Evolutionary conservation across 35 echinoderm and acorn worm species (phyloP).

Genomic region (Stichopus chloronotus): DNA sequence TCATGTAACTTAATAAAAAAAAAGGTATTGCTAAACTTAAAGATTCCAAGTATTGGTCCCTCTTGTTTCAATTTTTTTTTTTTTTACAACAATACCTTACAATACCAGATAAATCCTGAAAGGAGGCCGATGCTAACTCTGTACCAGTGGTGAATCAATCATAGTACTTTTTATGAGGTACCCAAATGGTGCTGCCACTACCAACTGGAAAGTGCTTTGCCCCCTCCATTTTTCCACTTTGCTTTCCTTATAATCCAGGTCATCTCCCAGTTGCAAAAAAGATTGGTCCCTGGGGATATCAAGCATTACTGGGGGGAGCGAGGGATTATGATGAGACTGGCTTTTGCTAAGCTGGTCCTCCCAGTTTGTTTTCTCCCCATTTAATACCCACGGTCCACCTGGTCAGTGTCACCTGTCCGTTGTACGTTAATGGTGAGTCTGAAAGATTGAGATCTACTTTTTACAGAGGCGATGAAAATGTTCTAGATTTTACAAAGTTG

Average conservation of each 20-base stretch:
- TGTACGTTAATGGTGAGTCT: not conserved
- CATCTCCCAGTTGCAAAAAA: not conserved
- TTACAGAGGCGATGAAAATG: no score
- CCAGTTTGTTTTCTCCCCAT: not conserved
- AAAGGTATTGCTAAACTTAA: not conserved
- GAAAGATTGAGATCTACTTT: not conserved
- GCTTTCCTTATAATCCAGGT: not conserved
- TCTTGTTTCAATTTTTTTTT: not conserved
- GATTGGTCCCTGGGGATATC: not conserved
- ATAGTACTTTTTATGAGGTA: conserved; percentile 16
- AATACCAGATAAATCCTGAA: not conserved
- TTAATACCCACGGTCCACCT: conserved; percentile 10
- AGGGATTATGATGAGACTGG: no score
- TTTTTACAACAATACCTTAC: not conserved
- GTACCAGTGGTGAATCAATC: conserved; percentile 26
- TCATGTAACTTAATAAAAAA: not conserved
- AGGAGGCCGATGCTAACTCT: not conserved
- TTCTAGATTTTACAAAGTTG: no score
- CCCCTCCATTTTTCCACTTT: not conserved
- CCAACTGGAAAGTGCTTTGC: conserved; percentile 1
- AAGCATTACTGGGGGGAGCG: not conserved
- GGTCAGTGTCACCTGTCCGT: conserved; percentile 41
- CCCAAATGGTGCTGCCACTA: not conserved
- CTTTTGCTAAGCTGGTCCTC: no score
- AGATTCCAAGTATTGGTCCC: not conserved